These are phyloP conservation scores for Blennius ocellaris DNA, from an alignment of 2,113 vertebrate species.

Conservation along the genomic window DNA sequence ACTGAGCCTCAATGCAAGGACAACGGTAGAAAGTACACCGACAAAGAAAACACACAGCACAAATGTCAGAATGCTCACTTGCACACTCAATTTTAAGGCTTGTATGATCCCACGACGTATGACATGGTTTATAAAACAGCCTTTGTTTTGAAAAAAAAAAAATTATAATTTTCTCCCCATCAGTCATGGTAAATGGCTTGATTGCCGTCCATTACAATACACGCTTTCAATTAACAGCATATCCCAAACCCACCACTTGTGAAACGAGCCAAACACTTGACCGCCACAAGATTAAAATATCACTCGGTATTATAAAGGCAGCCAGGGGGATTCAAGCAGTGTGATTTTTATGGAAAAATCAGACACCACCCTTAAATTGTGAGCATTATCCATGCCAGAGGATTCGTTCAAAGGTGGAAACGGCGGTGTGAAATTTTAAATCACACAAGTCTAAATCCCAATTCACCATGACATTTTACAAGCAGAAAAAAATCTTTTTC, in stretches of 20 bases:
- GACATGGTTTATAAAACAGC: neutral
- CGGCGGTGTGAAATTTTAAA: constrained; percentile 77
- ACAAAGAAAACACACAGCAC: constrained; percentile 10
- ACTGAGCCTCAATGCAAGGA: constrained; percentile 47
- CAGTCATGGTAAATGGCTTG: neutral
- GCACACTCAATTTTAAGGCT: constrained; percentile 2
- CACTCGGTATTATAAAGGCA: constrained; percentile 1
- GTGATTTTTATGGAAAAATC: constrained; percentile 45
- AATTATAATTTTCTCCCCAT: neutral
- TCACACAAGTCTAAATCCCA: constrained; percentile 74
- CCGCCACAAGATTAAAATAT: constrained; percentile 32
- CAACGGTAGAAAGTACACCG: constrained; percentile 35
- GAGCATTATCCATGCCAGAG: constrained; percentile 66
- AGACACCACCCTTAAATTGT: constrained; percentile 52
- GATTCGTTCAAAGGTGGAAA: constrained; percentile 62
- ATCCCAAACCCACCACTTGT: constrained; percentile 27
- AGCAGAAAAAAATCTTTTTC: constrained; percentile 55
- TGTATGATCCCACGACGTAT: constrained; percentile 12
- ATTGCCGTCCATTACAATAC: neutral
- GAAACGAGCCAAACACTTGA: constrained; percentile 30
- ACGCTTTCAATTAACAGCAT: constrained; percentile 15
- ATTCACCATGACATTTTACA: constrained; percentile 79
- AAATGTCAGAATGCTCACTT: constrained; percentile 26
- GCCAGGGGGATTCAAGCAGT: constrained; percentile 8
- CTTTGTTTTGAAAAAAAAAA: neutral